phyloP scores from a whole-genome alignment of 2,888 invertebrate genomes.

The Mythimna loreyi region DNA sequence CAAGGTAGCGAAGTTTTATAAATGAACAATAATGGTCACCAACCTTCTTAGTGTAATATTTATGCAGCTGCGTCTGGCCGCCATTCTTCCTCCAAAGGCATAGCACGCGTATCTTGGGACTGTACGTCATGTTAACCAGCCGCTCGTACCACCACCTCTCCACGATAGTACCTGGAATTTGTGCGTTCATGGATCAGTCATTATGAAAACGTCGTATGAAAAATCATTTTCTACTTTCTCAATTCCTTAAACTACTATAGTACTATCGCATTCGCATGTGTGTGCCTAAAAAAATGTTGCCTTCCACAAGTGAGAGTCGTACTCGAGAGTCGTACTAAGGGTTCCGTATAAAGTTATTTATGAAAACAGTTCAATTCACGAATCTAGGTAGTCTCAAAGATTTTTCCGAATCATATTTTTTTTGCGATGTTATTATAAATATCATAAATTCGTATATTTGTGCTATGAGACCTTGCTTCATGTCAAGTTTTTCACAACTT shows the following conservation, averaged over 20 bases:
- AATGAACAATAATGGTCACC: constrained; percentile 44
- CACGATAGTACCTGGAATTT: constrained; percentile 93
- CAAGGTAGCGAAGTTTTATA: neutral
- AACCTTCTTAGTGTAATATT: constrained; percentile 99
- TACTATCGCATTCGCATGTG: too few species aligned
- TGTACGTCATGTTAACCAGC: constrained; percentile 99
- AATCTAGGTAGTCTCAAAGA: too few species aligned
- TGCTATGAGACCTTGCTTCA: too few species aligned
- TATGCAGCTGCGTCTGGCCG: constrained; percentile 98
- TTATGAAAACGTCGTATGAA: neutral
- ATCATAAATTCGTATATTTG: too few species aligned
- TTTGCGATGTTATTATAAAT: too few species aligned
- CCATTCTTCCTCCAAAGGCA: constrained; percentile 99
- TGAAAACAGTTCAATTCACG: too few species aligned
- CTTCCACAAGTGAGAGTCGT: too few species aligned
- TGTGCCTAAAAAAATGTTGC: too few species aligned
- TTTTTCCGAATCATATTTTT: too few species aligned
- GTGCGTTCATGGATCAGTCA: neutral
- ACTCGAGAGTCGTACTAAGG: too few species aligned
- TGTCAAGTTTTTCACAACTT: too few species aligned
- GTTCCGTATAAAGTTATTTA: too few species aligned
- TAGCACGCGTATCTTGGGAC: constrained; percentile 99
- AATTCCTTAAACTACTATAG: neutral
- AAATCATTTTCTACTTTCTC: neutral
- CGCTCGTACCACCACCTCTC: constrained; percentile 99